Percentiles rank a stretch among this genome's conserved stretches.
Evolutionary conservation across 1,140 invertebrate genomes (phyloP).

Genomic region (Drosophila lacteicornis): DNA sequence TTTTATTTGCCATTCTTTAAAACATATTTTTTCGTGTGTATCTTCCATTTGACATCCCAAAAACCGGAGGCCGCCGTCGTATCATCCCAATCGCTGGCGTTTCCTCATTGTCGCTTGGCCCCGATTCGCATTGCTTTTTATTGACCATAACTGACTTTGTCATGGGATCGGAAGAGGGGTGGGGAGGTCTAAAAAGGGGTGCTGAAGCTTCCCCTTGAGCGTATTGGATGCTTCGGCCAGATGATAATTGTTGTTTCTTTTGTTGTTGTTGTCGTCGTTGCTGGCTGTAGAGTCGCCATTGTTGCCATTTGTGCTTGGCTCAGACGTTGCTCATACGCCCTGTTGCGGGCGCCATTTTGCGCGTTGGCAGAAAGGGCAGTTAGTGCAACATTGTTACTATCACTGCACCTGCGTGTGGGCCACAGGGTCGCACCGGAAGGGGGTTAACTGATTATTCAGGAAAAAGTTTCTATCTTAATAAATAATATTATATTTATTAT

Average conservation of each 20-base stretch:
- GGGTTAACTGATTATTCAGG: background rate
- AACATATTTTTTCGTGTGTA: background rate
- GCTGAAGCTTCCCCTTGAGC: constrained; percentile 25
- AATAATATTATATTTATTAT: too few species aligned
- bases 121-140: constrained; percentile 75
- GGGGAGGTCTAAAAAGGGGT: background rate
- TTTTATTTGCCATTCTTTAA: too few species aligned
- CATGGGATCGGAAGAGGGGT: constrained; percentile 26
- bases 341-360: constrained; percentile 69
- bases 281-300: constrained; percentile 17
- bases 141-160: constrained; percentile 83
- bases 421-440: background rate
- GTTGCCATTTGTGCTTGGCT: constrained; percentile 22
- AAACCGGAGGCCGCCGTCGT: background rate
- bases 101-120: constrained; percentile 64
- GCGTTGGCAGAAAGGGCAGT: constrained; percentile 62
- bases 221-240: constrained; percentile 44
- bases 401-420: constrained; percentile 54
- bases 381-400: constrained; percentile 68
- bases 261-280: constrained; percentile 22
- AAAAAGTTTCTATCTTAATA: too few species aligned
- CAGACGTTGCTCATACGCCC: constrained; percentile 71
- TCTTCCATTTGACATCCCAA: background rate
- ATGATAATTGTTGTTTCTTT: constrained; percentile 41
- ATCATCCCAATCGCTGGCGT: constrained; percentile 17